Base-by-base conservation (phyloP, 2,888 invertebrate species). In the Sinohyriopsis cumingii region DNA sequence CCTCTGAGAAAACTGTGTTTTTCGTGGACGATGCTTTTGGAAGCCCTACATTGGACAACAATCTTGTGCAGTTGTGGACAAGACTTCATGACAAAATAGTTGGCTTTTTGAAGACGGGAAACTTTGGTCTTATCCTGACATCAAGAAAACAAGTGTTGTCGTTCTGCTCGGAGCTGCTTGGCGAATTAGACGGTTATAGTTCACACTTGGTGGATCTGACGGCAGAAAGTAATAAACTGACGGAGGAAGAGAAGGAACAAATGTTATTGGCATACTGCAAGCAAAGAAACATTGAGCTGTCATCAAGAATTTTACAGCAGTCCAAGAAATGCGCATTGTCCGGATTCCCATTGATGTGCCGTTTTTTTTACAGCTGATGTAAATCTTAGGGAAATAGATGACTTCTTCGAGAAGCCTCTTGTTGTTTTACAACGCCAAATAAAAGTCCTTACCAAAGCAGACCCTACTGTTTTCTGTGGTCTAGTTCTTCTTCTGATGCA, bases 11-110 rank as follows among this genome's bases (percentile, higher is more conserved):
- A 57, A 67, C 69, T 19, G 63, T 71, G 20, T 76, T 67, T 65
- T 69, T 76, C 64, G 63, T 76, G 54, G 76, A 76, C 60, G 76
- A 76, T 54, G 76, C 76, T 25, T 76, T 76, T 65, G 76, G 76
- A 25, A 71, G 67, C 3, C 76, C 76, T n/a, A 69, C 67, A n/a
- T 18, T 76, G 24, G 71, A 69, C 25, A 64, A 61, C 20, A 61
- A 61, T 12, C 28, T 73, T 18, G 66, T 76, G 5, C 69, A 76
- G 56, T 63, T 55, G 5, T 76, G 76, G 76, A 62, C 59, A 20
- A 22, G 71, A 25, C 63, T 71, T 20, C 59, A 71, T 65, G 71
- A 61, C 18, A 73, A 76, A 59, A n/a, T 76, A 55, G 56, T 64
- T 53, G 56, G 63, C 22, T 60, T 73, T 55, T 53, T 69, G 1